phyloP scores from a whole-genome alignment of 2,113 vertebrate species.

The Oenanthe oenanthe region DNA sequence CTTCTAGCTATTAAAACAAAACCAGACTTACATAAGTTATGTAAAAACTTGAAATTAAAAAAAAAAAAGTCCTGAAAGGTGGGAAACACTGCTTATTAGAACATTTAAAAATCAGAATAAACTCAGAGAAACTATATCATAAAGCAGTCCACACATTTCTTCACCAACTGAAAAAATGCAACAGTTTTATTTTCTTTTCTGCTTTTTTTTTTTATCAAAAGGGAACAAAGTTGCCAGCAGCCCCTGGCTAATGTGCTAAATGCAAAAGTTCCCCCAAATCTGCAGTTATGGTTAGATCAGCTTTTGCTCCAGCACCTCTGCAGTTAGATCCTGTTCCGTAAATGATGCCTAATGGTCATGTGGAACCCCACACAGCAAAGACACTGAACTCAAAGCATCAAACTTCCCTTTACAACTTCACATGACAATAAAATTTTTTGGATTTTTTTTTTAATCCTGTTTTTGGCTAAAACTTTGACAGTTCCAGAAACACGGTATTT shows the following conservation, averaged over 20 bases:
- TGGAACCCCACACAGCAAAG: background rate
- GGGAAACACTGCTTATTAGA: background rate
- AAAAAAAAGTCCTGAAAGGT: background rate
- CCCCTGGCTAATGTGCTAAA: background rate
- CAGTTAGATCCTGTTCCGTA: fast-evolving
- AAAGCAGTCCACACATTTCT: background rate
- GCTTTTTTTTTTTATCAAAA: background rate
- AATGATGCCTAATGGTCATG: background rate
- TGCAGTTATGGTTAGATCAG: background rate
- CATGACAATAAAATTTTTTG: background rate
- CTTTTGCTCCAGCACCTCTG: fast-evolving
- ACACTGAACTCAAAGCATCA: background rate
- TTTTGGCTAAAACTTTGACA: background rate
- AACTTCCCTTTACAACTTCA: background rate
- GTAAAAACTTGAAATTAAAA: background rate
- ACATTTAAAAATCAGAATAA: background rate
- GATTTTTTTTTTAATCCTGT: fast-evolving
- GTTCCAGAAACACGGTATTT: background rate
- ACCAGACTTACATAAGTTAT: background rate
- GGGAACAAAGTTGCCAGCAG: background rate
- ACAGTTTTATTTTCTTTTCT: background rate
- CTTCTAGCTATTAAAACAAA: background rate
- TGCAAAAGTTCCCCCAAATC: background rate
- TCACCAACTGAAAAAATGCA: background rate
- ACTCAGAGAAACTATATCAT: background rate